Percentiles rank a stretch among this genome's conserved stretches.
phyloP scores from a whole-genome alignment of 2,113 vertebrate genomes.

The Pseudolaguvia tuberculata region DNA sequence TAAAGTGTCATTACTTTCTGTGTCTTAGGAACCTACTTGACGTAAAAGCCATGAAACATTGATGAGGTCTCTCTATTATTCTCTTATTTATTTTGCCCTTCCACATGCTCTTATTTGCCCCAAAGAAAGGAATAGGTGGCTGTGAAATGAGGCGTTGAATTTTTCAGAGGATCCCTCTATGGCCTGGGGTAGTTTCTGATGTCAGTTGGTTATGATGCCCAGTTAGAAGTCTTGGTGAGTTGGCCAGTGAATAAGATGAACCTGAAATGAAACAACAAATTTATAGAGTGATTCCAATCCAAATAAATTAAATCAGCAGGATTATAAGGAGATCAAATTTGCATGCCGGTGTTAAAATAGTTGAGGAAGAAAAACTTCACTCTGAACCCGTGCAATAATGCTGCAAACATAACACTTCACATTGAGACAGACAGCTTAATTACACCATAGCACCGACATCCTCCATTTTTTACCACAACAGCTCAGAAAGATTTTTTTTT shows the following conservation, averaged over 20 bases:
- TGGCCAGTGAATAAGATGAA: too few relatives aligned
- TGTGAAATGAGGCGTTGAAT: conserved; percentile 77
- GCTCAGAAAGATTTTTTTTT: conserved; percentile 11
- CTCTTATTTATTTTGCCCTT: conserved; percentile 55
- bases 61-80: conserved; percentile 79
- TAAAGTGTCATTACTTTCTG: conserved; percentile 73
- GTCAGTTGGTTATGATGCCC: conserved; percentile 5
- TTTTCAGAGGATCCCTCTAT: conserved; percentile 61
- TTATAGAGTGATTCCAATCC: neutral
- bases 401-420: neutral
- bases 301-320: conserved; percentile 7
- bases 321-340: neutral
- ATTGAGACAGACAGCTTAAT: neutral
- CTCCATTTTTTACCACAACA: neutral
- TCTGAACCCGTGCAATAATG: neutral
- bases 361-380: neutral
- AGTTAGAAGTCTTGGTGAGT: too few relatives aligned
- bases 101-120: conserved; percentile 35
- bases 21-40: conserved; percentile 76
- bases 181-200: conserved; percentile 32
- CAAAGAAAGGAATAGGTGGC: conserved; percentile 57
- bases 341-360: neutral
- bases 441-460: neutral
- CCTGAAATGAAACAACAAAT: too few relatives aligned
- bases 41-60: conserved; percentile 81